Evolutionary conservation across 2,113 vertebrate genomes (phyloP).

Genomic region (Phocoena phocoena): DNA sequence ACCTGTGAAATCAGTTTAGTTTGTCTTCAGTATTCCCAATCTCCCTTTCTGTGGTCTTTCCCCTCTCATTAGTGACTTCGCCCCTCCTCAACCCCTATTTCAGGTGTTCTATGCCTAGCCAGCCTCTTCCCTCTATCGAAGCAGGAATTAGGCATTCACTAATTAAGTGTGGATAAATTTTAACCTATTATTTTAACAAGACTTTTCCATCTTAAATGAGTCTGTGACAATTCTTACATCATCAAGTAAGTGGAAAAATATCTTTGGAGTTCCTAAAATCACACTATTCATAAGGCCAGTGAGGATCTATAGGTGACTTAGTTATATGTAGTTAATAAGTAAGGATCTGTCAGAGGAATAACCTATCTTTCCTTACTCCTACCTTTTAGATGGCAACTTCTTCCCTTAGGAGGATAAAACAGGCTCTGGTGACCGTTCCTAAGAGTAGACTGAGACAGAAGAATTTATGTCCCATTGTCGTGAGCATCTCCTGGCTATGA

Average conservation of each 20-base stretch:
- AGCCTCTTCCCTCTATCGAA: neutral
- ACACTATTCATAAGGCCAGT: neutral
- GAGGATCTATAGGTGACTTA: neutral
- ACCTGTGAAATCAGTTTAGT: neutral
- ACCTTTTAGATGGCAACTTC: neutral
- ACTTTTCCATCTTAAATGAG: neutral
- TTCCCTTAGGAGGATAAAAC: neutral
- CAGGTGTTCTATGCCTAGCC: neutral
- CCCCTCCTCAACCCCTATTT: neutral
- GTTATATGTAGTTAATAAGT: neutral
- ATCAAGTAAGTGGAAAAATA: neutral
- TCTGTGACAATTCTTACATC: neutral
- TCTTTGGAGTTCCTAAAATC: neutral
- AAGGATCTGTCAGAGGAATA: neutral
- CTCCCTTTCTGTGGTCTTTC: neutral
- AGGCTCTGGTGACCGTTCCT: neutral
- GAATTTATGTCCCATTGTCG: neutral
- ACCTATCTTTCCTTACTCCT: neutral
- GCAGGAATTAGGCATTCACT: neutral
- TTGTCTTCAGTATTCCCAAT: neutral
- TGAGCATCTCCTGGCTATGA: neutral
- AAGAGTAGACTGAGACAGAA: neutral
- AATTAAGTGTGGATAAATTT: neutral
- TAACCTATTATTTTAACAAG: neutral
- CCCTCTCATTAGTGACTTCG: neutral